Percentiles rank a stretch among this genome's conserved stretches.
These are phyloP conservation scores for Paraplagusia blochii DNA, from an alignment of 2,113 vertebrate species.

Conservation along the genomic window DNA sequence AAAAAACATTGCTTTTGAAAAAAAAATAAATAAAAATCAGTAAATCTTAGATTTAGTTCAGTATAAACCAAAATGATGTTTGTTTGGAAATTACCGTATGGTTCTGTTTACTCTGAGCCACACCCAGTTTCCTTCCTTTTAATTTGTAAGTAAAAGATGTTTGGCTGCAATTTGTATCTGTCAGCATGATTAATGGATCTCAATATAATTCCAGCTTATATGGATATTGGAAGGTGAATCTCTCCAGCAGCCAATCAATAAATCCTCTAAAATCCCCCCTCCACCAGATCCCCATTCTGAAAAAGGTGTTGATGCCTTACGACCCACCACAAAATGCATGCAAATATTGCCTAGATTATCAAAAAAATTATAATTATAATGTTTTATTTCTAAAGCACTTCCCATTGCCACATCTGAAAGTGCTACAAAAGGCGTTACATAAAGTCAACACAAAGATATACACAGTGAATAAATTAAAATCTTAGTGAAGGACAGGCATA, in stretches of 20 bases:
- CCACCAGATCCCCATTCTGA: conserved; percentile 34
- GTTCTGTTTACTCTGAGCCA: conserved; percentile 21
- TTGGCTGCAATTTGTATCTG: conserved; percentile 73
- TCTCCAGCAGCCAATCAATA: conserved; percentile 73
- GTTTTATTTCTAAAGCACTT: too few relatives aligned
- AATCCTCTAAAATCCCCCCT: conserved; percentile 67
- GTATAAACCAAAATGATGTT: not conserved
- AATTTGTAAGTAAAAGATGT: conserved; percentile 67
- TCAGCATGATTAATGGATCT: conserved; percentile 75
- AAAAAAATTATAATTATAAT: too few relatives aligned
- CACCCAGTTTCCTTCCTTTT: conserved; percentile 25
- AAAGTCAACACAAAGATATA: too few relatives aligned
- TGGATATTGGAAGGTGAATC: conserved; percentile 74
- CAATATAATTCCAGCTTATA: conserved; percentile 74
- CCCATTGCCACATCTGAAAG: too few relatives aligned
- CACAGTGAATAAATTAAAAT: too few relatives aligned
- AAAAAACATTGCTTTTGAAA: too few relatives aligned
- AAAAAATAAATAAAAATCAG: too few relatives aligned
- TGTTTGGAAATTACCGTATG: conserved; percentile 33
- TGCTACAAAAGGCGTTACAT: too few relatives aligned
- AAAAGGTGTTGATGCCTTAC: conserved; percentile 63
- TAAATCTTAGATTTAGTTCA: too few relatives aligned
- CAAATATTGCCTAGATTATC: too few relatives aligned
- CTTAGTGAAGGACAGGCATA: too few relatives aligned
- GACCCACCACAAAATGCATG: conserved; percentile 47